These are phyloP conservation scores for Telmatherina bonti DNA, from an alignment of 2,797 vertebrate genomes.

Conservation along the genomic window DNA sequence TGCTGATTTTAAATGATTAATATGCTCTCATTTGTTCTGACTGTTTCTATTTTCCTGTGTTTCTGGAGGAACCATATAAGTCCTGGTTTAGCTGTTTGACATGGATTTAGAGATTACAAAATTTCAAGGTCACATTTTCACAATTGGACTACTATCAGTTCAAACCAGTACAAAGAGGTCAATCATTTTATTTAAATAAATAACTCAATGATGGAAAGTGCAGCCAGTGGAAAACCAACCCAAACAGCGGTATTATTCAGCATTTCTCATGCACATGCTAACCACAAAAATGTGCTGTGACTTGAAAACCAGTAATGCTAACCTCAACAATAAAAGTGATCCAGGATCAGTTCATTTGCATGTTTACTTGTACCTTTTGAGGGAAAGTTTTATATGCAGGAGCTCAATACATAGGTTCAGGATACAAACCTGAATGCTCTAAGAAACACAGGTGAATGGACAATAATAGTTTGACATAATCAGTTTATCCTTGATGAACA, in stretches of 20 bases:
- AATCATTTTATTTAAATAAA: not conserved
- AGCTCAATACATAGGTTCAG: conserved; percentile 16
- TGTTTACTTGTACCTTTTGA: conserved; percentile 28
- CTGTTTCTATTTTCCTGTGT: not conserved
- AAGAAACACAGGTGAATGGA: too few relatives aligned
- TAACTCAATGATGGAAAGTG: conserved; percentile 13
- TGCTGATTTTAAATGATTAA: not conserved
- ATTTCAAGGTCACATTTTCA: not conserved
- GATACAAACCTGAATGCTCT: not conserved
- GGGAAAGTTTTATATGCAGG: conserved; percentile 22
- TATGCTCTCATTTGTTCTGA: not conserved
- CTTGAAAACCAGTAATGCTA: conserved; percentile 11
- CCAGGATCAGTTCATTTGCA: conserved; percentile 52
- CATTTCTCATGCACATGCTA: conserved; percentile 50
- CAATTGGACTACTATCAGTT: conserved; percentile 4
- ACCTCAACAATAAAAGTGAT: conserved; percentile 48
- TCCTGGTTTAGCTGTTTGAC: not conserved
- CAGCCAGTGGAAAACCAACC: conserved; percentile 22
- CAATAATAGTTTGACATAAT: too few relatives aligned
- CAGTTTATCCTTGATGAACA: not conserved
- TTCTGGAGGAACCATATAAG: not conserved
- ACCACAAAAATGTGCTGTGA: conserved; percentile 59
- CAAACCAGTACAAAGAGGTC: not conserved
- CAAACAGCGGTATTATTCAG: conserved; percentile 16
- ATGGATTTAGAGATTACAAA: not conserved